phyloP scores from a whole-genome alignment of 2,113 vertebrate genomes.

The Campylomormyrus numenius region DNA sequence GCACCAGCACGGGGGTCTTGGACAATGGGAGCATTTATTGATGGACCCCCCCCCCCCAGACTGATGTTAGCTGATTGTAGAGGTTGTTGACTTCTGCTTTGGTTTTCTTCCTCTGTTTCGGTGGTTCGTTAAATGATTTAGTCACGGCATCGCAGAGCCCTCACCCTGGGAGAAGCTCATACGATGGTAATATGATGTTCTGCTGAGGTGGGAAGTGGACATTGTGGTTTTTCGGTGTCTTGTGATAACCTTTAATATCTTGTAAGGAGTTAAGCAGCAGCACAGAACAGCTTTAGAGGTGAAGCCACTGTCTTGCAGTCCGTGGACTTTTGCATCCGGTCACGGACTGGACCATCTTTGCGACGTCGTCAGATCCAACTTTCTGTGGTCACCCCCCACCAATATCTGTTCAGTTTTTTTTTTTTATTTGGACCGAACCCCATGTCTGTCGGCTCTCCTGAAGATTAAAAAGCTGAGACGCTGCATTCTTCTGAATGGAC shows the following conservation, averaged over 20 bases:
- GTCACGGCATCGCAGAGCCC: neutral
- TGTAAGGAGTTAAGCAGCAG: neutral
- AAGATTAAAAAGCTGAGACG: neutral
- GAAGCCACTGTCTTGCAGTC: neutral
- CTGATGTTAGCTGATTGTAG: conserved; percentile 22
- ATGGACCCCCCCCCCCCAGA: conserved; percentile 7
- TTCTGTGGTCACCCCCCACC: neutral
- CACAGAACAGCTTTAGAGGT: neutral
- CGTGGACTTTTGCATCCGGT: neutral
- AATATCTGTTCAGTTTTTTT: neutral
- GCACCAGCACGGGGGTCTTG: conserved; percentile 9
- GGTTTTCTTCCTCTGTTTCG: neutral
- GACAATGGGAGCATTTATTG: neutral
- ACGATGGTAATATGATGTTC: neutral
- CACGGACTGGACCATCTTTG: neutral
- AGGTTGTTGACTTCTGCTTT: conserved; percentile 3
- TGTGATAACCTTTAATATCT: neutral
- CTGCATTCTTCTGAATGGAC: neutral
- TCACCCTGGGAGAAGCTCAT: neutral
- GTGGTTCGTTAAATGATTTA: neutral
- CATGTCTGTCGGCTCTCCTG: neutral
- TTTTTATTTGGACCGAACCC: neutral
- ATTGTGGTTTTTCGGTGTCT: neutral
- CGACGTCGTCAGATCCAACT: neutral
- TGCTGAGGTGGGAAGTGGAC: neutral